Evolutionary conservation across 2,888 invertebrate species (phyloP).

Genomic region (Orthonevra nobilis): DNA sequence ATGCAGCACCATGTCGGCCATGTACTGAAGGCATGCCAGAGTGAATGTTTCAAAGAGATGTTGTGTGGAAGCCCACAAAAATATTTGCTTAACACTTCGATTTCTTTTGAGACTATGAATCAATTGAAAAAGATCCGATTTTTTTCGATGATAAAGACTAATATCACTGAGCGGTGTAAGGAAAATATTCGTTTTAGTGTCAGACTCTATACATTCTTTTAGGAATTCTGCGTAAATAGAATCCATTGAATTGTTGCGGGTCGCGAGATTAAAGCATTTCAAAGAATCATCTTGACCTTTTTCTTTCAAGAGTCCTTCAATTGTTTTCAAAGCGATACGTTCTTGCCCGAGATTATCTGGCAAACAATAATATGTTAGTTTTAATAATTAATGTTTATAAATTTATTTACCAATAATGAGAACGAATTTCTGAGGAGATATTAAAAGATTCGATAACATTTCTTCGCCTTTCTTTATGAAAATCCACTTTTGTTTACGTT

Average conservation of each 20-base stretch:
- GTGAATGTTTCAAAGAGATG: constrained; percentile 75
- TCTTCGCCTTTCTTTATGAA: not conserved
- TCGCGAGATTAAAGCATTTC: constrained; percentile 71
- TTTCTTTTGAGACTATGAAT: constrained; percentile 74
- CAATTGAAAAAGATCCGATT: constrained; percentile 75
- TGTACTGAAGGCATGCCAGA: constrained; percentile 77
- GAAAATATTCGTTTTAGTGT: constrained; percentile 72
- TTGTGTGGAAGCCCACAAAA: constrained; percentile 76
- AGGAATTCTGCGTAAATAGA: constrained; percentile 72
- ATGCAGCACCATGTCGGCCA: constrained; percentile 77
- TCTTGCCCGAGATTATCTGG: constrained; percentile 78
- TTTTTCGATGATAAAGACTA: constrained; percentile 72
- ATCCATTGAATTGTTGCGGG: constrained; percentile 71
- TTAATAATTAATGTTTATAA: not conserved
- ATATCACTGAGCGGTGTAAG: constrained; percentile 77
- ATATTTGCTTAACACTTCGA: constrained; percentile 75
- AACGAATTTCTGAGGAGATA: constrained; percentile 76
- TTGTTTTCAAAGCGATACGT: constrained; percentile 75
- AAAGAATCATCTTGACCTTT: constrained; percentile 75
- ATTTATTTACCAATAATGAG: constrained; percentile 76
- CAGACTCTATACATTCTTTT: constrained; percentile 64
- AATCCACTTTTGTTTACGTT: constrained; percentile 48
- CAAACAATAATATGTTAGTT: constrained; percentile 7
- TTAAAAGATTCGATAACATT: constrained; percentile 70
- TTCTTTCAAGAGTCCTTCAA: constrained; percentile 75